These are phyloP conservation scores for Sebastes reedi DNA, from an alignment of 2,797 vertebrate genomes.

Conservation along the genomic window DNA sequence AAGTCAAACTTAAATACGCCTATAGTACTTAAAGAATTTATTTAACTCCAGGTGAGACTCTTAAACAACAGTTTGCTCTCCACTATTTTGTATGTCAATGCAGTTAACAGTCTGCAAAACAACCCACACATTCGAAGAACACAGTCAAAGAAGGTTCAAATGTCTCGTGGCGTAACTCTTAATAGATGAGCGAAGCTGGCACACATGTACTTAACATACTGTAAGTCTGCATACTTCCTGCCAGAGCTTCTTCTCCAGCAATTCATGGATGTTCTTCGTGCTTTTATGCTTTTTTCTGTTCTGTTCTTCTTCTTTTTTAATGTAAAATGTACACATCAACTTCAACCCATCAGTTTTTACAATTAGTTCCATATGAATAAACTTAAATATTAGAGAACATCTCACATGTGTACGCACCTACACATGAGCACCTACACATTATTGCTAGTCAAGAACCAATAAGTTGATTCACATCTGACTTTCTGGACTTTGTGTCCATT, in stretches of 20 bases:
- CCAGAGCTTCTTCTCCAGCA: neutral
- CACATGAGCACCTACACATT: neutral
- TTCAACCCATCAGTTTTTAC: neutral
- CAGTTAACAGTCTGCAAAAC: neutral
- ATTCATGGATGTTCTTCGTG: neutral
- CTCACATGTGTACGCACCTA: neutral
- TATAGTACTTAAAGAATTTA: neutral
- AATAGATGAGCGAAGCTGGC: neutral
- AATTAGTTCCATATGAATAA: neutral
- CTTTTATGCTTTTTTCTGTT: neutral
- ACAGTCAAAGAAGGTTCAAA: neutral
- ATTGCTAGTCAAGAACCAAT: neutral
- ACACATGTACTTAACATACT: neutral
- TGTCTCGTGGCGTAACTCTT: neutral
- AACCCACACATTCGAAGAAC: neutral
- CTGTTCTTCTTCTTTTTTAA: too few relatives aligned
- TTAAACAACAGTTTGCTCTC: neutral
- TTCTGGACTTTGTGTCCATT: neutral
- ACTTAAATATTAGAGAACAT: neutral
- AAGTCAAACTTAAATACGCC: neutral
- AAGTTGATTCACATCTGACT: neutral
- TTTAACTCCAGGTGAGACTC: neutral
- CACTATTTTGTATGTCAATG: neutral
- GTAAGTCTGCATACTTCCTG: neutral
- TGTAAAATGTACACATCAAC: neutral